These are phyloP conservation scores for Selene dorsalis DNA, from an alignment of 2,797 vertebrate species.

Conservation along the genomic window DNA sequence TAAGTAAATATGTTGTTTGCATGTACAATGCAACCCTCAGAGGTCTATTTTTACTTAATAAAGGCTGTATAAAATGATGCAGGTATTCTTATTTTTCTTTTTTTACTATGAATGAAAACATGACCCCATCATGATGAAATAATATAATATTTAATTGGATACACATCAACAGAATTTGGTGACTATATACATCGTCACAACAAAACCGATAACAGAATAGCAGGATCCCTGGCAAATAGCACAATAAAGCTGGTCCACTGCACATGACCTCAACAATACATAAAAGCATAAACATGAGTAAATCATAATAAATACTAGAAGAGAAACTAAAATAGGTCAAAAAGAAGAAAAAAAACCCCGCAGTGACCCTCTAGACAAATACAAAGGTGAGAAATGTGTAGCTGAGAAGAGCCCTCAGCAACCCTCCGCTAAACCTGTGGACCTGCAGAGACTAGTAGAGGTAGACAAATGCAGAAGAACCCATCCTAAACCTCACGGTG, in stretches of 20 bases:
- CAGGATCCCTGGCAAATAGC: conserved; percentile 63
- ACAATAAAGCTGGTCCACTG: conserved; percentile 34
- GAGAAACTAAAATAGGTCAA: conserved; percentile 21
- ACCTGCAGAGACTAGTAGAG: conserved; percentile 74
- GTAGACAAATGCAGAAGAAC: conserved; percentile 77
- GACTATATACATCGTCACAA: conserved; percentile 43
- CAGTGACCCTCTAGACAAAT: conserved; percentile 19
- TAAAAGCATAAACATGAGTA: conserved; percentile 40
- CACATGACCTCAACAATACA: conserved; percentile 43
- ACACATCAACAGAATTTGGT: conserved; percentile 47
- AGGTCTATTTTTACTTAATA: conserved; percentile 84
- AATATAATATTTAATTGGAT: conserved; percentile 56
- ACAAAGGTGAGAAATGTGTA: conserved; percentile 32
- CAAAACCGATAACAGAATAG: conserved; percentile 55
- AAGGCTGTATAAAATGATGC: conserved; percentile 77
- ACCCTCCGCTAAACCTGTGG: conserved; percentile 58
- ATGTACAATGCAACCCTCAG: conserved; percentile 80
- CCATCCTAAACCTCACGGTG: conserved; percentile 65
- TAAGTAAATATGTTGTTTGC: conserved; percentile 73
- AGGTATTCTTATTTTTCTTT: conserved; percentile 18
- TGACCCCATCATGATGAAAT: conserved; percentile 25
- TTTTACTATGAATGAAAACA: background rate
- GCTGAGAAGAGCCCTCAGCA: conserved; percentile 29
- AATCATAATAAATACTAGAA: conserved; percentile 76
- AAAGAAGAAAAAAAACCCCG: conserved; percentile 19